Conservation (phyloP, 1,140 invertebrate species). For the Drosophila pruinosa region DNA sequence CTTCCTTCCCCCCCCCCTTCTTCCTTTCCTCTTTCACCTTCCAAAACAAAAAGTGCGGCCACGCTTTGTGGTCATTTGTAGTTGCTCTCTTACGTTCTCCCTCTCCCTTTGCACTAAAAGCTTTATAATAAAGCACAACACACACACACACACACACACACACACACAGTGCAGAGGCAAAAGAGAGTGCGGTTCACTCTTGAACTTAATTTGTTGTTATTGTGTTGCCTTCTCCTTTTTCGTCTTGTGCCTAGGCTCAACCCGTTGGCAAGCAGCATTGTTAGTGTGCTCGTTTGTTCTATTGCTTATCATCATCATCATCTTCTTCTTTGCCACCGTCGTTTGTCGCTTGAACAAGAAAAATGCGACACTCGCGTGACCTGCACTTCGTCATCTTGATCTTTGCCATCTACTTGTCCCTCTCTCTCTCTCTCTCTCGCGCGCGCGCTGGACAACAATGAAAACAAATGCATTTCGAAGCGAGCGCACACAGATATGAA, state of each 20-base stretch:
- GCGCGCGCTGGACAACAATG: constrained; percentile 49
- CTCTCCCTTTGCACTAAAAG: constrained; percentile 16
- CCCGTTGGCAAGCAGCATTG: constrained; percentile 7
- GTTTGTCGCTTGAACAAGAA: constrained; percentile 12
- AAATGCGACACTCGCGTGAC: constrained; percentile 55
- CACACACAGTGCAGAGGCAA: not conserved
- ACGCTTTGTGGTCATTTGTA: constrained; percentile 11
- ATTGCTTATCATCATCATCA: constrained; percentile 18
- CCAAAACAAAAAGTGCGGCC: not conserved
- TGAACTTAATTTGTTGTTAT: constrained; percentile 44
- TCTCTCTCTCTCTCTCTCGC: not conserved
- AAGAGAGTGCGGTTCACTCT: constrained; percentile 23
- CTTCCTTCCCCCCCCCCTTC: not conserved
- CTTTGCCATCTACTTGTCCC: constrained; percentile 14
- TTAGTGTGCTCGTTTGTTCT: constrained; percentile 8
- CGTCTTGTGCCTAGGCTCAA: not conserved
- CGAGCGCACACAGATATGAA: constrained; percentile 57
- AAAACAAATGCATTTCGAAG: constrained; percentile 69
- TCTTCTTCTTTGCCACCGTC: constrained; percentile 49
- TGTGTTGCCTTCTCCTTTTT: constrained; percentile 5
- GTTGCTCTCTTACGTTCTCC: too few species aligned
- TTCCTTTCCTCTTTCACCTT: too few species aligned
- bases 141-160: too few species aligned
- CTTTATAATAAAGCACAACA: constrained; percentile 55
- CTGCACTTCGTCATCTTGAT: constrained; percentile 73